phyloP scores from a whole-genome alignment of 2,797 vertebrate species.

The Antennarius maculatus region DNA sequence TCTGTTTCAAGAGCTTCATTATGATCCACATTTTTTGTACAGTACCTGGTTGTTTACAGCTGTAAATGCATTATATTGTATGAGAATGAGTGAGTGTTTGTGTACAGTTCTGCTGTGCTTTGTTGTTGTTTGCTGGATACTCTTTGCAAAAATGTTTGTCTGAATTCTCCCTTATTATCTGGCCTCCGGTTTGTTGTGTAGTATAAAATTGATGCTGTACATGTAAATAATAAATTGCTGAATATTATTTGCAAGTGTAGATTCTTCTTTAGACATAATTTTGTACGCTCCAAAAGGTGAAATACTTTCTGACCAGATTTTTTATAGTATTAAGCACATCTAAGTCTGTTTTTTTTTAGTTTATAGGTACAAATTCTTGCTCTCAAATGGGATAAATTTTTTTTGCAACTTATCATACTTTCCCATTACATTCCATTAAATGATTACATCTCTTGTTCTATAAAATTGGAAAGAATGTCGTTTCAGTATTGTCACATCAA shows the following conservation, averaged over 20 bases:
- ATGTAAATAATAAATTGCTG: conserved; percentile 79
- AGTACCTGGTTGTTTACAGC: conserved; percentile 77
- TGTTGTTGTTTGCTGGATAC: conserved; percentile 63
- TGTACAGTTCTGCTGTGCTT: conserved; percentile 69
- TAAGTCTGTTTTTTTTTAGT: not conserved
- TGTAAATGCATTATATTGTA: conserved; percentile 72
- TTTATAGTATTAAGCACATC: not conserved
- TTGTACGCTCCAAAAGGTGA: not conserved
- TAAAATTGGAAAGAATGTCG: not conserved
- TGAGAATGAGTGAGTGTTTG: conserved; percentile 41
- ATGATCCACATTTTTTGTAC: conserved; percentile 81
- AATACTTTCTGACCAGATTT: not conserved
- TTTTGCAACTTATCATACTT: conserved; percentile 3
- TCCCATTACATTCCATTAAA: conserved; percentile 7
- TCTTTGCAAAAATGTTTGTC: conserved; percentile 58
- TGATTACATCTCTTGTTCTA: not conserved
- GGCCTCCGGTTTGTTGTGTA: conserved; percentile 55
- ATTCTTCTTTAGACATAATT: conserved; percentile 2
- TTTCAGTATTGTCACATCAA: not conserved
- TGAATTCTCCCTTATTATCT: conserved; percentile 55
- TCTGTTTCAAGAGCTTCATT: conserved; percentile 97
- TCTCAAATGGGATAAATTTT: not conserved
- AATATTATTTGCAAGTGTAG: conserved; percentile 61
- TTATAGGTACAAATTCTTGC: not conserved
- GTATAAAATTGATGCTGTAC: conserved; percentile 65